Evolutionary conservation across 2,888 invertebrate genomes (phyloP), one percentile per base, ranked within the genome.

Genomic region (Syritta pipiens): DNA sequence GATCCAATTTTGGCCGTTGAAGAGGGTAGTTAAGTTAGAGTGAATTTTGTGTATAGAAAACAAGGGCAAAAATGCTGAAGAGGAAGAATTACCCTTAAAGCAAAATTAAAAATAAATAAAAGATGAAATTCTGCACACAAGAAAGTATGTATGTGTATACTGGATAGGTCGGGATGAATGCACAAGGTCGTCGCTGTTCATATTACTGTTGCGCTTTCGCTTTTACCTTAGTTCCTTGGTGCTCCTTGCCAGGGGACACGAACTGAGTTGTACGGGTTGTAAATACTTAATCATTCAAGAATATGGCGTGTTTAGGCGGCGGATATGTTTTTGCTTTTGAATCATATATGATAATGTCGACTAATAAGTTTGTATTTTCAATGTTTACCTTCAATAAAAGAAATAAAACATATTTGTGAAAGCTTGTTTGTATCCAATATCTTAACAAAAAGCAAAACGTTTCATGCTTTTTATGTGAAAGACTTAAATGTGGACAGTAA

Each of bases 51-150:
- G 20, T 7, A 17, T 32, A 19, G 3, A 35, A 19, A 30, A 49
- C 30, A 30, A 30, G 5, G 10, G 30, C 30, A 51, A 10, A 42
- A 42, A 10, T 42, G 22, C 9, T 19, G 49, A 17, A 32, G 20
- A 44, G 14, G 14, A 46, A n/a, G 19, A 14, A 19, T 10, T 46
- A 10, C 42, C 17, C 48, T 35, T 35, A 60, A 30, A 24, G 48
- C 35, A 30, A 60, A 46, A 48, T 60, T 48, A 48, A 60, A 60
- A 48, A 60, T 60, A 60, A 48, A 60, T 60, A 60, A 60, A 60
- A 60, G 17, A 60, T 60, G 46, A 35, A 48, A 48, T 60, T 60
- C 17, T 24, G 17, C 60, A 17, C 57, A 44, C 10, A 28, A 40
- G 19, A 20, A 35, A 14, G 26, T n/a, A 24, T 37, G 55, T 37